Evolutionary conservation across 1,140 invertebrate species (phyloP).

Genomic region (Carcinoscorpius rotundicauda): DNA sequence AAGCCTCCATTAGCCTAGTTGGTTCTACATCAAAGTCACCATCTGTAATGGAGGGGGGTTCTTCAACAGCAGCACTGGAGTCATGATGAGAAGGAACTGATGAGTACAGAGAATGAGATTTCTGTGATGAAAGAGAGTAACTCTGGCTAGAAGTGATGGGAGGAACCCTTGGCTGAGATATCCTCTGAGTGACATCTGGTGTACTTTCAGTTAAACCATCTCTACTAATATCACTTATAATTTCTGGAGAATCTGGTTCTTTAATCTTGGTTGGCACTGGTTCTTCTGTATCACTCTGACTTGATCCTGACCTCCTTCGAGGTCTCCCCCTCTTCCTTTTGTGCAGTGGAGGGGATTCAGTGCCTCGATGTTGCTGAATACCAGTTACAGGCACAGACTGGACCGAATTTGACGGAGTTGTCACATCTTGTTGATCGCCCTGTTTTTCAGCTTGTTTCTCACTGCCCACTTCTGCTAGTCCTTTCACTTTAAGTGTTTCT

Average conservation of each 20-base stretch:
- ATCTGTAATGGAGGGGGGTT: not conserved
- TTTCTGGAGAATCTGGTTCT: not conserved
- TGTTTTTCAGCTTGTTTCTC: not conserved
- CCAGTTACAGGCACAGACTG: not conserved
- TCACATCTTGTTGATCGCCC: not conserved
- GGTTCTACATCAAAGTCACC: too few relatives aligned
- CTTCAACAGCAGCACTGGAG: not conserved
- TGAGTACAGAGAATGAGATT: not conserved
- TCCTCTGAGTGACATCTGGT: not conserved
- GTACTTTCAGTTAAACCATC: not conserved
- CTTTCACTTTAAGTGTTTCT: constrained; percentile 81
- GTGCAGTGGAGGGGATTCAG: not conserved
- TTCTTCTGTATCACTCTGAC: constrained; percentile 2
- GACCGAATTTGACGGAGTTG: not conserved
- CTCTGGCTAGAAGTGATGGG: not conserved
- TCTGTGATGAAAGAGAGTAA: not conserved
- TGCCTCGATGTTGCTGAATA: not conserved
- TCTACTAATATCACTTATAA: not conserved
- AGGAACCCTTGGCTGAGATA: not conserved
- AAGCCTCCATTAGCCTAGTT: too few relatives aligned
- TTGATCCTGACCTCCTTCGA: constrained; percentile 3
- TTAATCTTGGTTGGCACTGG: not conserved
- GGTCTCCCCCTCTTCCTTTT: not conserved
- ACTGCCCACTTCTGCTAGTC: constrained; percentile 53
- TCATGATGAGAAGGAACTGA: not conserved